Evolutionary conservation across 2,797 vertebrate species (phyloP), one percentile per base, ranked within the genome.

Genomic region (Mus minutoides): DNA sequence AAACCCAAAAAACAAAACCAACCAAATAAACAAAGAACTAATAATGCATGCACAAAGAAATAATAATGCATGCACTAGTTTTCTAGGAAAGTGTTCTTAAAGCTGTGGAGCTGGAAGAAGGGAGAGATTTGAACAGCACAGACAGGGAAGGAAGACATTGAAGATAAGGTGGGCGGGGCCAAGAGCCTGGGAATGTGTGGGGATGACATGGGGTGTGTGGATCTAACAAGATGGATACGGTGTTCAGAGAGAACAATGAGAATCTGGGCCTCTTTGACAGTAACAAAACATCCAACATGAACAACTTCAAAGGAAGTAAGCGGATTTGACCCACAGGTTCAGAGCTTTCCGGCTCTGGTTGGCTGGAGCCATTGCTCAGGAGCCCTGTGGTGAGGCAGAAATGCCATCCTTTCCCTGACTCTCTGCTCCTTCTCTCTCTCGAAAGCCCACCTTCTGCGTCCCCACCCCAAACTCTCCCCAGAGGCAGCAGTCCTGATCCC

Each of bases 171-270:
- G 6, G n/a, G 7, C 6, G 34, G 75, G 46, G 46, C 56, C 4
- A 6, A 76, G 31, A 34, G 31, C 26, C 26, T 29, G n/a, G 54
- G 6, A 3, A 52, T 0, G 56, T 1, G 4, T 71, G 17, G 24
- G n/a, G 52, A 76, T 7, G 9, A 17, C 3, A 7, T 26, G 37
- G 12, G 4, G 24, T 17, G 26, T 22, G 19, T 2, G 0, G 71
- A 69, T 6, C 2, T 0, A 2, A 13, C 31, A 52, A 37, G 10
- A 76, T 43, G 43, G 19, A 40, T 2, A 9, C 9, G 5, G 2
- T n/a, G 12, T 34, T 16, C 71, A 24, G 52, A 62, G 26, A 69
- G 37, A 64, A 19, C 43, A 54, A 13, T 3, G 40, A 34, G 29
- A 60, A 7, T 2, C 21, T 29, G 14, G 0, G 52, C 56, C 31